These are phyloP conservation scores for Euthynnus affinis DNA, from an alignment of 2,797 vertebrate genomes.

Conservation along the genomic window DNA sequence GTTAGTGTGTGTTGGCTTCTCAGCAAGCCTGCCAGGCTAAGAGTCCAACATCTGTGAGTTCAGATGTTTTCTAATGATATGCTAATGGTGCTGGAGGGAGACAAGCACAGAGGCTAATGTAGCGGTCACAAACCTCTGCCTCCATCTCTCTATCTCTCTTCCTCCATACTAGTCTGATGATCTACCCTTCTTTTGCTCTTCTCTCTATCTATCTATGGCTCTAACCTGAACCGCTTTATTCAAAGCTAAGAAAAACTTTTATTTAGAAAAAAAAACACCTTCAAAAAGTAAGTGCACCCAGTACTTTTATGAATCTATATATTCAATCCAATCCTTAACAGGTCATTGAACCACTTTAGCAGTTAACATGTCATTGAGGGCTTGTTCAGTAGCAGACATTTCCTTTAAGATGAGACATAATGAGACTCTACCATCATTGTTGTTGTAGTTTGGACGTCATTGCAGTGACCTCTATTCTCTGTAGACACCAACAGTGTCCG, in stretches of 20 bases:
- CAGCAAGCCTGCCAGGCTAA: constrained; percentile 79
- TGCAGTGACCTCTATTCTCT: background rate
- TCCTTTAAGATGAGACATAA: background rate
- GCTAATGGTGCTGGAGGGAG: constrained; percentile 82
- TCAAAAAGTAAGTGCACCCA: too few relatives aligned
- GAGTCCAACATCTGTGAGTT: constrained; percentile 84
- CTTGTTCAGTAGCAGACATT: background rate
- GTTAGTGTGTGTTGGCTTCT: constrained; percentile 63
- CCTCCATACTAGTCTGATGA: constrained; percentile 31
- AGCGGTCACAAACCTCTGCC: constrained; percentile 70
- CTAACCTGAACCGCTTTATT: background rate
- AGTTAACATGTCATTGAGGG: background rate
- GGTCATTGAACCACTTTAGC: background rate
- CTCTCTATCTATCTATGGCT: constrained; percentile 2
- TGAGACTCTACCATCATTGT: background rate
- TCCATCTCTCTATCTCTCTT: constrained; percentile 42
- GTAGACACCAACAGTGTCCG: background rate
- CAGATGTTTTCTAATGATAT: constrained; percentile 87
- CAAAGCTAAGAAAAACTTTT: background rate
- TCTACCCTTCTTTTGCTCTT: constrained; percentile 5
- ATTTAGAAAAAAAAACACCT: too few relatives aligned
- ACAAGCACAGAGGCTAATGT: constrained; percentile 73
- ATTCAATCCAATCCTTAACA: background rate
- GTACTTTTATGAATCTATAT: background rate
- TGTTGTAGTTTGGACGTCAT: background rate